Evolutionary conservation across 2,797 vertebrate genomes (phyloP).

Genomic region (Rhinichthys osculus): DNA sequence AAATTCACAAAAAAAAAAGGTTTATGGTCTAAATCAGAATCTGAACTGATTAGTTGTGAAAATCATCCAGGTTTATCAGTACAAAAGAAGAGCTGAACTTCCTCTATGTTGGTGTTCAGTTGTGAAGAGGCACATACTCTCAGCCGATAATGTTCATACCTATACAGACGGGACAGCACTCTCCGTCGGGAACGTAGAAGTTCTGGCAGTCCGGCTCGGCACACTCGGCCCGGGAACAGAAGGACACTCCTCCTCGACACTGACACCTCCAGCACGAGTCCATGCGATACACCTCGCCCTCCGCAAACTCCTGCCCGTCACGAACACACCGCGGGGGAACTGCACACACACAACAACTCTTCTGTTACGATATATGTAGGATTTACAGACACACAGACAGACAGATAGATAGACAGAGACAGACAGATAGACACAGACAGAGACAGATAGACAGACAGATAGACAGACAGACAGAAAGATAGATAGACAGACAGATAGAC

Average conservation of each 20-base stretch:
- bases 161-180: conserved; percentile 85
- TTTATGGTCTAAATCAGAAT: not conserved
- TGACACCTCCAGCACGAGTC: conserved; percentile 85
- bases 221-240: conserved; percentile 85
- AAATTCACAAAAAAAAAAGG: no score
- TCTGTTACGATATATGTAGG: not conserved
- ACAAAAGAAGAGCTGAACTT: no score
- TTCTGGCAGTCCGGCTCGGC: conserved; percentile 81
- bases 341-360: conserved; percentile 44
- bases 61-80: not conserved
- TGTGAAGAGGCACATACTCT: not conserved
- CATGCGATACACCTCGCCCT: conserved; percentile 83
- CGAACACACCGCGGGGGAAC: conserved; percentile 77
- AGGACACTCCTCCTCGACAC: conserved; percentile 83
- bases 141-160: conserved; percentile 65
- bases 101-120: no score
- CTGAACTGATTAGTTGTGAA: not conserved
- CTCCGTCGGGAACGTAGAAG: conserved; percentile 84
- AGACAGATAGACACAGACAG: no score
- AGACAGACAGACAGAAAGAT: no score
- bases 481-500: no score
- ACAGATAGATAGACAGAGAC: no score
- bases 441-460: no score
- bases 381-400: no score
- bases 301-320: conserved; percentile 77